Evolutionary conservation across 2,888 invertebrate species (phyloP), one percentile per base, ranked within the genome.

Genomic region (Netelia virgata): DNA sequence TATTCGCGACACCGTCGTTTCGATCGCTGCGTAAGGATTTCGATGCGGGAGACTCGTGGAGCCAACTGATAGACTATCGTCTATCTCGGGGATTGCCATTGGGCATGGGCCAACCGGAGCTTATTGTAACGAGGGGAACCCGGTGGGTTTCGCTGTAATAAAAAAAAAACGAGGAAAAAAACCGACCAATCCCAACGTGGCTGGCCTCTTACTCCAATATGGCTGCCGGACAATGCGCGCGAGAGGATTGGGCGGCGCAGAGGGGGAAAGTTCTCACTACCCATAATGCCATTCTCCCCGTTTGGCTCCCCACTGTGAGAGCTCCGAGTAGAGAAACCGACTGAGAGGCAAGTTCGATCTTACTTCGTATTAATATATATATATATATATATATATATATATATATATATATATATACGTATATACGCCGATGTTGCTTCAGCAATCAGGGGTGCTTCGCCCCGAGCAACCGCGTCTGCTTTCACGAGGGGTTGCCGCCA

Each of bases 221-320:
- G 93, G 93, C 92, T 91, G 92, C 92, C 91, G 90, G 92, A 92
- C 92, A 92, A 92, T 93, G 90, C 91, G 90, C 90, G 90, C 87
- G 86, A 87, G 88, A 89, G 88, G 87, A 86, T 87, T 86, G 87
- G 79, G 61, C 59, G 82, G 80, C 61, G 76, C 74, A 82, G 88
- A 87, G 89, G 88, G 89, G 89, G 89, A 88, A 89, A 80, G 84
- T 86, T 68, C 85, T 89, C 88, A 90, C 90, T 91, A 91, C 91
- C 92, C 92, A 91, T 93, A 91, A 92, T 91, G 89, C 91, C 92
- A 91, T 92, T 92, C 92, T 91, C 91, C 89, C 57, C 16, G 66
- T 64, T 28, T 85, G 88, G 81, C 90, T 91, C 92, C 92, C 92
- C 92, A 91, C 92, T 92, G 92, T 86, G 69, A 79, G 79, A 85